Conservation (phyloP, 2,113 vertebrate genomes). For the human region DNA sequence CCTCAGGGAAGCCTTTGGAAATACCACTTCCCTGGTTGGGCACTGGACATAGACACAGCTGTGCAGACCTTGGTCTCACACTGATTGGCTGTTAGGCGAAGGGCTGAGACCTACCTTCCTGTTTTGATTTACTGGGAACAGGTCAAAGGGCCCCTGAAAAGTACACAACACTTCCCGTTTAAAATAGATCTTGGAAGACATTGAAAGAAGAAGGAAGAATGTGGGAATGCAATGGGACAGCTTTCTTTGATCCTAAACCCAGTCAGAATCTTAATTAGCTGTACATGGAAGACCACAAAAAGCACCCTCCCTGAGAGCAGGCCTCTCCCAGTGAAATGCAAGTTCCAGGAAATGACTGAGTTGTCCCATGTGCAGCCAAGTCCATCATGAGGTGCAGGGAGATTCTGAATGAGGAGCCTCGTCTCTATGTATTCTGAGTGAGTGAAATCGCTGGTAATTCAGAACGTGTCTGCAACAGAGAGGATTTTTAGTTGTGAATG, state of each 20-base stretch:
- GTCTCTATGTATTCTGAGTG: conserved; percentile 22
- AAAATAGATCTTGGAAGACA: conserved; percentile 80
- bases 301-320: conserved; percentile 54
- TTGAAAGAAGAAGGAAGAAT: conserved; percentile 79
- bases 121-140: conserved; percentile 80
- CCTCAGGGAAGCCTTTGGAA: background rate
- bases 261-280: conserved; percentile 81
- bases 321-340: background rate
- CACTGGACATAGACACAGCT: background rate
- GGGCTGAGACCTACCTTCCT: conserved; percentile 59
- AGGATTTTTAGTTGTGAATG: background rate
- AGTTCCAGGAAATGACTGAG: background rate
- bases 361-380: background rate
- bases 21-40: background rate
- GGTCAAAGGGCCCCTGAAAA: conserved; percentile 79
- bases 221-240: conserved; percentile 73
- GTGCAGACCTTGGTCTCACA: background rate
- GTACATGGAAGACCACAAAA: conserved; percentile 58
- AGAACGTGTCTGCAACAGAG: background rate
- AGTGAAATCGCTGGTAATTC: background rate
- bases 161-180: conserved; percentile 80
- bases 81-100: conserved; percentile 52
- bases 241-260: conserved; percentile 80
- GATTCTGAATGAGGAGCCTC: conserved; percentile 28
- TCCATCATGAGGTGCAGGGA: background rate